Percentiles rank a stretch among this genome's conserved stretches.
Evolutionary conservation across 2,888 invertebrate species (phyloP).

Genomic region (Creontiades dilutus): DNA sequence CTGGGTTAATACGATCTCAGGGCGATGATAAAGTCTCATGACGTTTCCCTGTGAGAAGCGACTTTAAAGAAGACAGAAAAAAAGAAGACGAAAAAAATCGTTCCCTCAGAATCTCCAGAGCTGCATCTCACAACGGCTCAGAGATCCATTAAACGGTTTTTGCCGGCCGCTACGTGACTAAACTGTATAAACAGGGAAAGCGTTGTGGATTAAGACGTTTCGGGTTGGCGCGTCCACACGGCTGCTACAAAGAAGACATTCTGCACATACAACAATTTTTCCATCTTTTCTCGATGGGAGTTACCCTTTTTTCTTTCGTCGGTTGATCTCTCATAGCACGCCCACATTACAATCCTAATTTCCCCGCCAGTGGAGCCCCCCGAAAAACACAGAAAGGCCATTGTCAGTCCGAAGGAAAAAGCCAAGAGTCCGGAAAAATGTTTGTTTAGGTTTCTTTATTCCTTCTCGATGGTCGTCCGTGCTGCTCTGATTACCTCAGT

Average conservation of each 20-base stretch:
- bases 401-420: too few species aligned
- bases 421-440: background rate
- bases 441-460: conserved; percentile 19
- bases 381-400: background rate
- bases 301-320: background rate
- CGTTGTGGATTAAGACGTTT: conserved; percentile 16
- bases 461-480: conserved; percentile 17
- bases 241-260: conserved; percentile 7
- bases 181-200: conserved; percentile 37
- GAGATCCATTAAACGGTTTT: conserved; percentile 41
- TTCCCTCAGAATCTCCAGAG: background rate
- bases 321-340: background rate
- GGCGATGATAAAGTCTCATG: background rate
- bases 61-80: background rate
- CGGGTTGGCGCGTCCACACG: background rate
- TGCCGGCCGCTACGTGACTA: conserved; percentile 31
- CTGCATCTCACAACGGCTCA: background rate
- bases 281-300: background rate
- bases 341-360: background rate
- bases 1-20: background rate
- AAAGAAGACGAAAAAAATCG: background rate
- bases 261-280: background rate
- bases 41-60: conserved; percentile 16
- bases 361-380: background rate
- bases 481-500: conserved; percentile 4